Evolutionary conservation across 2,113 vertebrate species (phyloP).

Genomic region (Mohoua ochrocephala): DNA sequence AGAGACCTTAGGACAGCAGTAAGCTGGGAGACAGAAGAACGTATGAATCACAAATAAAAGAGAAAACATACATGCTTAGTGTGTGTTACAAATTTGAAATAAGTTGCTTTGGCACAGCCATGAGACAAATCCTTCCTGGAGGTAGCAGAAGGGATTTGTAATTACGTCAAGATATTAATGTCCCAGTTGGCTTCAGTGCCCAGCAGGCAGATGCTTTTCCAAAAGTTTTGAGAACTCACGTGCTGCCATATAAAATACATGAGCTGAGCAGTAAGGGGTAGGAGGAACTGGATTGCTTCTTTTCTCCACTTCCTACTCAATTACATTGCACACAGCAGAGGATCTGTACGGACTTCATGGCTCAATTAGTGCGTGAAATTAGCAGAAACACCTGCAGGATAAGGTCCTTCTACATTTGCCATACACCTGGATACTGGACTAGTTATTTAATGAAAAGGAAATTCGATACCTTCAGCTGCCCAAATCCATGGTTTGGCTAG

Average conservation of each 20-base stretch:
- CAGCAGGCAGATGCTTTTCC: background rate
- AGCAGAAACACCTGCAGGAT: background rate
- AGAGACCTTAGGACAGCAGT: background rate
- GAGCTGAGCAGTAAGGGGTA: background rate
- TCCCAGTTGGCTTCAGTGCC: background rate
- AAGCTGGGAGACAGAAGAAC: background rate
- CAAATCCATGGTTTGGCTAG: background rate
- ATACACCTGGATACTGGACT: background rate
- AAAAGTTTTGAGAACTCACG: background rate
- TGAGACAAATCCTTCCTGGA: background rate
- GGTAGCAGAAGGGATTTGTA: background rate
- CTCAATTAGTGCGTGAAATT: background rate
- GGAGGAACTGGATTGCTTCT: background rate
- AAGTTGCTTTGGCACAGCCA: background rate
- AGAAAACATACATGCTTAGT: background rate
- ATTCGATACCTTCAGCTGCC: background rate
- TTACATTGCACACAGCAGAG: background rate
- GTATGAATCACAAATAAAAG: background rate
- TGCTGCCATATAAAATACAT: background rate
- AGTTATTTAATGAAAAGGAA: background rate
- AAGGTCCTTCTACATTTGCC: background rate
- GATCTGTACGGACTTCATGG: background rate
- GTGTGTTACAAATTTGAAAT: background rate
- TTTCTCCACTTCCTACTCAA: background rate
- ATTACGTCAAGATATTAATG: background rate